These are phyloP conservation scores for Dreissena rostriformis DNA, from an alignment of 1,140 invertebrate genomes.

Conservation along the genomic window DNA sequence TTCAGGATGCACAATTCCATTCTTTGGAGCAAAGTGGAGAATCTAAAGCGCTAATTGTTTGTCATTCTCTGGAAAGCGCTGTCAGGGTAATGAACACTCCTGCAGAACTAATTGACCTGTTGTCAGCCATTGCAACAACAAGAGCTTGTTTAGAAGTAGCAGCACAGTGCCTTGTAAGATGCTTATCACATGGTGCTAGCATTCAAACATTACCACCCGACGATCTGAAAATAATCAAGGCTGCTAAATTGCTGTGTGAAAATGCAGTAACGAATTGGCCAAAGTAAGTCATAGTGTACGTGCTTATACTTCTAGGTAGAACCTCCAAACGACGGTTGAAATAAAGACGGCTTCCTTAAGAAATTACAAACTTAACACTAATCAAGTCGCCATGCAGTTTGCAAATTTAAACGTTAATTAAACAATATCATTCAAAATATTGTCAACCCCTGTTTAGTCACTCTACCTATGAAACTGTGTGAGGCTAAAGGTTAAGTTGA, in stretches of 20 bases:
- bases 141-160: conserved; percentile 62
- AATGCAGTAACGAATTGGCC: conserved; percentile 57
- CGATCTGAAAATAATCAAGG: conserved; percentile 43
- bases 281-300: conserved; percentile 45
- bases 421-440: background rate
- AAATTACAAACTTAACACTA: background rate
- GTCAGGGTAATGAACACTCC: conserved; percentile 6
- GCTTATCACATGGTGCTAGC: conserved; percentile 27
- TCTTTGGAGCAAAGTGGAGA: too few species aligned
- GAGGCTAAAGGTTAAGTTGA: background rate
- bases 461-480: background rate
- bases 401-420: background rate
- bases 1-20: too few species aligned
- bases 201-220: conserved; percentile 13
- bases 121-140: conserved; percentile 59
- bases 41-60: conserved; percentile 10
- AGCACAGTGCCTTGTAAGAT: conserved; percentile 58
- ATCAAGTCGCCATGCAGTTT: too few species aligned
- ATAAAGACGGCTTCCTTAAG: background rate
- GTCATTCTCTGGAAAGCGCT: conserved; percentile 7
- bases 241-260: conserved; percentile 59
- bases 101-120: conserved; percentile 44
- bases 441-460: background rate
- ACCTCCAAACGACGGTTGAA: too few species aligned
- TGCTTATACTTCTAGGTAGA: background rate